Base-by-base conservation (phyloP, 92 coral and sea anemone genomes). In the Bergia sp. region DNA sequence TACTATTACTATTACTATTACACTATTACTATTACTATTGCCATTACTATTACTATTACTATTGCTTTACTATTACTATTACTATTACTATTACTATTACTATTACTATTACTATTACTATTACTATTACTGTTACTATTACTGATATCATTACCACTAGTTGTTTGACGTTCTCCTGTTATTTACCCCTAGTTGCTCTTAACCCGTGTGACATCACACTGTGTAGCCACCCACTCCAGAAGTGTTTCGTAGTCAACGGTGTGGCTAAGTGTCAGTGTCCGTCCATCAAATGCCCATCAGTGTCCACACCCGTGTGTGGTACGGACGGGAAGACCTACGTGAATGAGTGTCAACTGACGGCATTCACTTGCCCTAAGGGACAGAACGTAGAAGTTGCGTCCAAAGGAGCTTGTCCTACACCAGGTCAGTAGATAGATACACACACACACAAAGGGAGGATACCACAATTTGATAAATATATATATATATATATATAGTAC, bases 241-340 rank as follows among this genome's bases (percentile, higher is more conserved):
- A 36, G 58, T 94, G 96, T 73, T 61, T 78, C 15, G 88, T 67
- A 38, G 78, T 66, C 11, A 82, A 89, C 29, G 87, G 79, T 41
- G 86, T 58, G 0, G 89, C 92, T 3, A 82, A 78, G 15, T 94
- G 96, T 86, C 88, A 81, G 37, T 94, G 96, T 40, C 92, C 91
- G 38, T 6, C 75, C 1, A 47, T 80, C 41, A 66, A 81, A 13
- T 91, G 93, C 43, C 77, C 93, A 0, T 57, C 88, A 72, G 88
- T 81, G 16, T 89, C 88, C 85, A 77, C 55, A 11, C 93, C 92
- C 37, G 93, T 94, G 29, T 94, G 96, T 85, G 96, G 93, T 37
- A 90, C 96, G n/a, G 93, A 94, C 76, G 95, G 96, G 10, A 88
- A 85, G 80, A 91, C 95, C 4, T 92, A 94, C 81, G 73, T 91